Conservation (phyloP, 2,888 invertebrate genomes). For the Mystacides longicornis region DNA sequence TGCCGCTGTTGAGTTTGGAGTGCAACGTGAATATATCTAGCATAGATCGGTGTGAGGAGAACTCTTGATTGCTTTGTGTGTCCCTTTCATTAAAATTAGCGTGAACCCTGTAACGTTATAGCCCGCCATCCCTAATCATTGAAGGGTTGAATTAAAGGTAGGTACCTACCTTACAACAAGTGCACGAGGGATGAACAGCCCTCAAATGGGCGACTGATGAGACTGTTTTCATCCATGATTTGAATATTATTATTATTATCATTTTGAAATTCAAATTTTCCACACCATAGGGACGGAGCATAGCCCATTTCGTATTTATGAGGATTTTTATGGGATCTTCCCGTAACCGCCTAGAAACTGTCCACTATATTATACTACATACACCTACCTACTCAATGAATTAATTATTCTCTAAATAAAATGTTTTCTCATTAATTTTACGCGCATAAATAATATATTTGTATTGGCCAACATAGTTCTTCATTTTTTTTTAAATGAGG, state of each 20-base stretch:
- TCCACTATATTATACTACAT: conserved; percentile 10
- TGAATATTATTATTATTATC: conserved; percentile 19
- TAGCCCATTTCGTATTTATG: conserved; percentile 11
- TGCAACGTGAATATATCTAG: no score
- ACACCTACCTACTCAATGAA: conserved; percentile 2
- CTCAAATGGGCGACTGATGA: conserved; percentile 23
- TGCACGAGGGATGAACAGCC: conserved; percentile 20
- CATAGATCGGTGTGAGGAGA: no score
- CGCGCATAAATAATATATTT: no score
- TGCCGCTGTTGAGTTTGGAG: no score
- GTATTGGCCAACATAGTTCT: no score
- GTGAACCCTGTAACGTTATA: conserved; percentile 19
- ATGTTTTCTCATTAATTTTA: no score
- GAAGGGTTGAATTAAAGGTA: conserved; percentile 22
- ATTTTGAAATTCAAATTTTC: conserved; percentile 20
- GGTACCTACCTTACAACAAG: conserved; percentile 16
- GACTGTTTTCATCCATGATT: conserved; percentile 10
- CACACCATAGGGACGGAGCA: conserved; percentile 7
- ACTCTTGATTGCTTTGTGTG: no score
- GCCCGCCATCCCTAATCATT: conserved; percentile 22
- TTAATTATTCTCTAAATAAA: conserved; percentile 10
- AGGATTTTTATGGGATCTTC: conserved; percentile 13
- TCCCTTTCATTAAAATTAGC: background rate
- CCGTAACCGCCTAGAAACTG: conserved; percentile 6
- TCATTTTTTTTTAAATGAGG: no score